Evolutionary conservation across 2,113 vertebrate genomes (phyloP), one percentile per base, ranked within the genome.

Genomic region (Chamaetylas fuelleborni): DNA sequence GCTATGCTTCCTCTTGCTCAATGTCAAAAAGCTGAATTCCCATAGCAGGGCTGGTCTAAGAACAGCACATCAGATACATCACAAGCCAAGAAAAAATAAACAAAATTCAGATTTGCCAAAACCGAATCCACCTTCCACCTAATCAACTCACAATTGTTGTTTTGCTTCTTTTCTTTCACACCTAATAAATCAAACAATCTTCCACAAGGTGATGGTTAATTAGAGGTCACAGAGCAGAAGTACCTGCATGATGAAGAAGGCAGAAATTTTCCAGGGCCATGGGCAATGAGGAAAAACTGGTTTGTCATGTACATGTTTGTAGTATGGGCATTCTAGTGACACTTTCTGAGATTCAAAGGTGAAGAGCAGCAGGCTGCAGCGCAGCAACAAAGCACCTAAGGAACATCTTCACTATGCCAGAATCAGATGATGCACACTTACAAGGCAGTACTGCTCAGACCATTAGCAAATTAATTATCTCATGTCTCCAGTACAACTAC

Each of bases 91-190:
- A 33, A 48, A 92, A 93, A 70, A 40, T 15, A 81, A 90, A 62
- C 22, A 58, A 78, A 71, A 92, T 31, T 65, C 58, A 78, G 18
- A 29, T 61, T 91, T 78, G 23, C 40, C 23, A 72, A 85, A 91
- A 80, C 1, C 1, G 25, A 85, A 45, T n/a, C 22, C 40, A 65
- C 40, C 26, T 48, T 47, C 24, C 19, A 11, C 34, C 19, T 82
- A 67, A 86, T 9, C 23, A 78, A 15, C 18, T 76, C 65, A 53
- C 0, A 2, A 26, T 53, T 2, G 0, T 16, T 71, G 8, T 74
- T 92, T 92, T 84, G 10, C 18, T 84, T 90, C 48, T 53, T 95
- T 92, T 86, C n/a, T 67, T 67, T 67, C 40, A 40, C 40, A 71
- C 8, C 14, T 64, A 71, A 92, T 42, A 53, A 86, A 86, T 95